Conservation (phyloP, 2,113 vertebrate species). For the Chinchilla lanigera region DNA sequence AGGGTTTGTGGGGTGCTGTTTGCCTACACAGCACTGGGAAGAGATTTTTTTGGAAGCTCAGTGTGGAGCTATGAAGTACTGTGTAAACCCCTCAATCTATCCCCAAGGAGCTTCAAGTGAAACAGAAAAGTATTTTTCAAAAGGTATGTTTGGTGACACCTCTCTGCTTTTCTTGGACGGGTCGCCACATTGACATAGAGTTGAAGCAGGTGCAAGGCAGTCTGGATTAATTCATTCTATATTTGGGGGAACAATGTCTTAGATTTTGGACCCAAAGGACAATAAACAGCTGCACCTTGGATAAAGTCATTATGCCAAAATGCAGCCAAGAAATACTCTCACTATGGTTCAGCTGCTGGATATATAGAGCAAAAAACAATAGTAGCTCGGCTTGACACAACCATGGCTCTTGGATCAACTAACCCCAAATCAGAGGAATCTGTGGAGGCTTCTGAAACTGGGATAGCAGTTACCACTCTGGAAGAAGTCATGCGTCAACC, state of each 20-base stretch:
- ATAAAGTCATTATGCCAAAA: slow-evolving; percentile 18
- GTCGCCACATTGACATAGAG: not conserved
- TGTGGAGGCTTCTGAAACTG: not conserved
- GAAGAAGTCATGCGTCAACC: not conserved
- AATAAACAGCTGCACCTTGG: not conserved
- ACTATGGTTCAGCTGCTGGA: not conserved
- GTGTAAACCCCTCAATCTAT: not conserved
- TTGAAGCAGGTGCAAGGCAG: not conserved
- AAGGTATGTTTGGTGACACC: slow-evolving; percentile 31
- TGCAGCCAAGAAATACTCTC: not conserved
- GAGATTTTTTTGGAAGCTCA: not conserved
- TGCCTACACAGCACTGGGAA: not conserved
- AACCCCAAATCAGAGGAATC: not conserved
- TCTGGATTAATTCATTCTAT: slow-evolving; percentile 29
- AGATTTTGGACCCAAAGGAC: not conserved
- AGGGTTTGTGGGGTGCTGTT: not conserved
- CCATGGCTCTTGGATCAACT: not conserved
- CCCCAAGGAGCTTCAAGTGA: not conserved
- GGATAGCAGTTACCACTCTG: not conserved
- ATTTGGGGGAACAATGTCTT: not conserved
- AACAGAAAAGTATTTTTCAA: not conserved
- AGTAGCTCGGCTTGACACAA: not conserved
- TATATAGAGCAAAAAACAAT: not conserved
- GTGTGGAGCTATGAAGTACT: not conserved
- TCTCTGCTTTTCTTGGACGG: slow-evolving; percentile 58